Evolutionary conservation across 2,888 invertebrate species (phyloP).

Genomic region (Pyrochroa serraticornis): DNA sequence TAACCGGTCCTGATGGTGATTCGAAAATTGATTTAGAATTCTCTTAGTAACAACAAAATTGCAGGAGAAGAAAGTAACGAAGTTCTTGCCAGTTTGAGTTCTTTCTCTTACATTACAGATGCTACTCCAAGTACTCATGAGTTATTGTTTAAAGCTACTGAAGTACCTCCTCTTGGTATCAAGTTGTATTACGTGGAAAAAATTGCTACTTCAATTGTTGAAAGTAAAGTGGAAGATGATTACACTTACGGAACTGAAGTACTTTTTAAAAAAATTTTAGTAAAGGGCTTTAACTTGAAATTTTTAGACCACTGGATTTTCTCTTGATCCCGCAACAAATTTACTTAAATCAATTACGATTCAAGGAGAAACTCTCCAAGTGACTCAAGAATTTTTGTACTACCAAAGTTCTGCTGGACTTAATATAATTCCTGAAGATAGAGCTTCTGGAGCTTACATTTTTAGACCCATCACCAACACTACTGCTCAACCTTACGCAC

Average conservation of each 20-base stretch:
- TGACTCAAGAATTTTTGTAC: no score
- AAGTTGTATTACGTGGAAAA: conserved; percentile 65
- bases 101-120: conserved; percentile 7
- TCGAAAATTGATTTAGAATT: no score
- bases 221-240: conserved; percentile 22
- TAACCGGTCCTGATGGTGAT: conserved; percentile 67
- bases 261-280: not conserved
- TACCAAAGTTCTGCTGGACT: no score
- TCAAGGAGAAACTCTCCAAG: no score
- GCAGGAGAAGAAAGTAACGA: conserved; percentile 20
- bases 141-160: conserved; percentile 69
- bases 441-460: no score
- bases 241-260: not conserved
- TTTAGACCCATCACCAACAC: no score
- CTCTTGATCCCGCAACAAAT: no score
- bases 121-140: conserved; percentile 58
- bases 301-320: no score
- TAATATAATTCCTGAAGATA: no score
- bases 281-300: not conserved
- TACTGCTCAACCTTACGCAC: no score
- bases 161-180: conserved; percentile 72
- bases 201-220: conserved; percentile 33
- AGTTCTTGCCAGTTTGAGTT: conserved; percentile 27
- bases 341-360: no score
- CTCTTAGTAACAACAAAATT: no score